Base-by-base conservation (phyloP, 2,888 invertebrate species). In the Siphlonurus alternatus region DNA sequence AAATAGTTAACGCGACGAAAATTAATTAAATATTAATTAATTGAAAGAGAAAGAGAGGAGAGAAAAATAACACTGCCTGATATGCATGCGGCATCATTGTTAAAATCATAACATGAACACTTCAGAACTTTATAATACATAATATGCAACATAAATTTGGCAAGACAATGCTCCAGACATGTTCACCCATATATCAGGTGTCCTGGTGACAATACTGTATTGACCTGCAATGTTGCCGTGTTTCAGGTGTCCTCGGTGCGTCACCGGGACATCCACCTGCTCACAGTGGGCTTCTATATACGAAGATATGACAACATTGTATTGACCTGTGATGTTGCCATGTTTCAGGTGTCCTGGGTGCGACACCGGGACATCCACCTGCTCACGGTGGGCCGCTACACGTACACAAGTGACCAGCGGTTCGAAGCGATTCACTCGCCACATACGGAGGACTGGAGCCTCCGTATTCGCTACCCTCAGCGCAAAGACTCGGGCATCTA, bases 391-490 rank as follows among this genome's bases (percentile, higher is more conserved):
- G 87, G 87, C 2, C 79, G 86, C 64, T 87, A 87, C 71, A 87
- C 87, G 1, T 88, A 93, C 75, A 93, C 92, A 2, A 82, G 81
- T 64, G 89, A 89, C 75, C 91, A 91, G 76, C 82, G 91, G 61
- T 90, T 92, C 72, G 90, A 91, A 75, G 90, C 90, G 59, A 83
- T 89, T 69, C 90, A 93, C 76, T 86, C 86, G 66, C 90, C 90
- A 1, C 89, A 90, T 73, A 87, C 89, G 63, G 91, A 92, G 75
- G 90, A 91, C 75, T 91, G 91, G 91, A 87, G 88, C 62, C 77
- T 92, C 65, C 83, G 86, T 72, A 87, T 87, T 74, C 80, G 85
- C 66, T 87, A 86, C 74, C 84, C 87, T 5, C 87, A 87, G 74
- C 79, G 82, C 66, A 84, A 85, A 71, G 88, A 88, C 73, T 82